Percentiles rank a stretch among this genome's conserved stretches.
Evolutionary conservation across 2,888 invertebrate species (phyloP).

Genomic region (Lepidochrysops patricia): DNA sequence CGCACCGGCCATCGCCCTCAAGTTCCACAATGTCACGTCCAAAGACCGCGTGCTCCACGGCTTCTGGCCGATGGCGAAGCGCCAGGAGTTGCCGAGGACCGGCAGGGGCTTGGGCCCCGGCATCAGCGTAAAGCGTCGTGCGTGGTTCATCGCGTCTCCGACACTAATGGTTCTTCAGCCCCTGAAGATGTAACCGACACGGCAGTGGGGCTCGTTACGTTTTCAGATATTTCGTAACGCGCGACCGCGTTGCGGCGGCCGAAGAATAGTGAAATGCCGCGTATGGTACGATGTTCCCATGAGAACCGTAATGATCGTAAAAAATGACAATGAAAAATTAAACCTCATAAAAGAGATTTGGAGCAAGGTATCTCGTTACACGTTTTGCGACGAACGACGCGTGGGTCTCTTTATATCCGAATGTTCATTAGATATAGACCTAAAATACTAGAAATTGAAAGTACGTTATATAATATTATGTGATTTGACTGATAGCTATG

Average conservation of each 20-base stretch:
- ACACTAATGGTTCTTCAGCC: constrained; percentile 49
- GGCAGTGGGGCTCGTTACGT: constrained; percentile 59
- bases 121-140: constrained; percentile 76
- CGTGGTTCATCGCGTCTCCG: constrained; percentile 51
- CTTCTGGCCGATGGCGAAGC: constrained; percentile 77
- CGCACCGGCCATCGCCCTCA: constrained; percentile 58
- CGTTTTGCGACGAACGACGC: neutral
- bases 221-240: constrained; percentile 58
- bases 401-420: neutral
- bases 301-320: neutral
- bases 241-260: constrained; percentile 38
- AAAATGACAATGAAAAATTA: neutral
- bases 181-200: constrained; percentile 34
- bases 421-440: neutral
- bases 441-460: neutral
- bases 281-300: neutral
- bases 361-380: neutral
- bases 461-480: neutral
- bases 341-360: neutral
- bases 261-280: neutral
- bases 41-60: constrained; percentile 72
- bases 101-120: constrained; percentile 85
- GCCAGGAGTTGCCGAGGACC: constrained; percentile 85
- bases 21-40: constrained; percentile 64
- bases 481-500: neutral